Evolutionary conservation across 2,888 invertebrate genomes (phyloP).

Genomic region (Icerya purchasi): DNA sequence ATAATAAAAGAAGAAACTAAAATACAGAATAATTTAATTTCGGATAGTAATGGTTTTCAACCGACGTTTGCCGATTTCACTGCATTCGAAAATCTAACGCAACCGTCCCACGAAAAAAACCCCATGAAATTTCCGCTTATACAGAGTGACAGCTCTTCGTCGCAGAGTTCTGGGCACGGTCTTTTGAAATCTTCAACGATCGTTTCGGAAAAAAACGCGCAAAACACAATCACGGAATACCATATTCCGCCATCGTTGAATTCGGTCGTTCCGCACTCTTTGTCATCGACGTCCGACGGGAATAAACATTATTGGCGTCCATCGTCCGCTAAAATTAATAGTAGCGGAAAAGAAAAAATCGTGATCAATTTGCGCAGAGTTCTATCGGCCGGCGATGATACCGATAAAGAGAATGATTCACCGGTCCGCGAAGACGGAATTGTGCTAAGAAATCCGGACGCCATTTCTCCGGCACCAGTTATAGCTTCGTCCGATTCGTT

Average conservation of each 20-base stretch:
- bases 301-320: background rate
- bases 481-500: slow-evolving; percentile 9
- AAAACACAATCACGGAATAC: background rate
- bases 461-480: slow-evolving; percentile 11
- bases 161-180: slow-evolving; percentile 27
- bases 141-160: slow-evolving; percentile 13
- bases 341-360: slow-evolving; percentile 4
- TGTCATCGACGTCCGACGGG: background rate
- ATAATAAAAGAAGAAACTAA: background rate
- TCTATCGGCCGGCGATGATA: slow-evolving; percentile 10
- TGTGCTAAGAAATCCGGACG: slow-evolving; percentile 15
- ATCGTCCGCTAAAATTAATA: background rate
- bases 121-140: slow-evolving; percentile 10
- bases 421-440: slow-evolving; percentile 20
- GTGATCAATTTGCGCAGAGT: slow-evolving; percentile 12
- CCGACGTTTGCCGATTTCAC: background rate
- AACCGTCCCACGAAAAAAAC: too few species aligned
- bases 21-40: background rate
- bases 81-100: background rate
- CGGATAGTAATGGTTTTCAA: background rate
- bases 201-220: background rate
- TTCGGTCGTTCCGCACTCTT: background rate
- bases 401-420: slow-evolving; percentile 16
- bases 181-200: slow-evolving; percentile 46
- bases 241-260: background rate